These are phyloP conservation scores for Clarias macrocephalus DNA, from an alignment of 2,113 vertebrate species.

Conservation along the genomic window DNA sequence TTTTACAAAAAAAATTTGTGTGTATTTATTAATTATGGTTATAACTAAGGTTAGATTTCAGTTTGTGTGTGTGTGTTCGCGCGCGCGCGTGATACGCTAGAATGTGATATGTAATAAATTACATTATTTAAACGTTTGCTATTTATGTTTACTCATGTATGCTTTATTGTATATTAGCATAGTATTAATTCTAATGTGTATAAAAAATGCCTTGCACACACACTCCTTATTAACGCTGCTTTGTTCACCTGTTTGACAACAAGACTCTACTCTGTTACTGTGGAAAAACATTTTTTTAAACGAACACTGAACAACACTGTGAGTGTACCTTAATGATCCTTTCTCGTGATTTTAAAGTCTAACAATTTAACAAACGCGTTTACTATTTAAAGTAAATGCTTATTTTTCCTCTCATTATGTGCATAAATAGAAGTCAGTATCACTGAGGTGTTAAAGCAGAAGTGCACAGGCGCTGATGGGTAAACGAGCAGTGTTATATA, in stretches of 20 bases:
- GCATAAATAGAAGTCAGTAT: neutral
- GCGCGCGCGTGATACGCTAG: too few relatives aligned
- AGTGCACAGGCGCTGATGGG: neutral
- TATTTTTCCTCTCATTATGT: neutral
- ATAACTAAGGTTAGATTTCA: slow-evolving; percentile 4
- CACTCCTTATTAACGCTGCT: neutral
- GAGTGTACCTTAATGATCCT: too few relatives aligned
- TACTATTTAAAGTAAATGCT: too few relatives aligned
- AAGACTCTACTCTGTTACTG: neutral
- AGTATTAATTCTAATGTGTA: neutral
- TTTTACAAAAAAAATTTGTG: too few relatives aligned
- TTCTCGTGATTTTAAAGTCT: too few relatives aligned
- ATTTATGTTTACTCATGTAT: neutral
- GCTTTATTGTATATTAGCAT: neutral
- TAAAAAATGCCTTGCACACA: neutral
- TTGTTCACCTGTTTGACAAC: neutral
- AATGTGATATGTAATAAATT: neutral
- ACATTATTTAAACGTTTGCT: neutral
- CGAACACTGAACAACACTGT: too few relatives aligned
- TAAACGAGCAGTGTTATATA: slow-evolving; percentile 1
- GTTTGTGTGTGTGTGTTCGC: neutral
- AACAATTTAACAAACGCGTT: too few relatives aligned
- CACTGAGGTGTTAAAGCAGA: neutral
- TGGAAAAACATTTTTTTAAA: too few relatives aligned
- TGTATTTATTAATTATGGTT: too few relatives aligned